Base-by-base conservation (phyloP, 1,140 invertebrate species). In the Drosophila pallidifrons region DNA sequence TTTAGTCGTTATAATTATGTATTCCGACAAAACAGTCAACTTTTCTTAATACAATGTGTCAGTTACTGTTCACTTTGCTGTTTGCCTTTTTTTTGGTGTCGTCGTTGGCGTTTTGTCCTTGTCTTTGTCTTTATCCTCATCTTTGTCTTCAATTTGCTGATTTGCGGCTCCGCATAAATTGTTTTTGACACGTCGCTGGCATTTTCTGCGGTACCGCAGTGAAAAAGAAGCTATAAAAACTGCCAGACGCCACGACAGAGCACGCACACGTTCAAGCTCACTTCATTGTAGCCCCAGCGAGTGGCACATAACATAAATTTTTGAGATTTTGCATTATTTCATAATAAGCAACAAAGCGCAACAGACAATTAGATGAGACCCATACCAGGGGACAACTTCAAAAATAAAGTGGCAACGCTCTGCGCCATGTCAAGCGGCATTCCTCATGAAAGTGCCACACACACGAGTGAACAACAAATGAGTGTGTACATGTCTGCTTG, bases 251-350 rank as follows among this genome's bases (percentile, higher is more conserved):
- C 35, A 38, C 35, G 35, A 2, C 35, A 38, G 8, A 20, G 70
- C 55, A 28, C 10, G 5, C 61, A n/a, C 6, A 10, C 3, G 15
- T 30, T 20, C 3, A 10, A 3, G 28, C 30, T 6, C 13, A 6
- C 46, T n/a, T 10, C 43, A 55, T n/a, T 58, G 43, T 58, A 51
- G 52, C 32, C 45, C 13, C 61, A 20, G 5, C 11, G 38, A 7
- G 41, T 43, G 57, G 28, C 60, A 69, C 68, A 77, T 69, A 73
- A 55, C 72, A 74, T 82, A 65, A 71, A 87, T 87, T 88, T 77
- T 81, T 77, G 77, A 75, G 85, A 74, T 77, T 80, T 70, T 88
- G 65, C 80, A 83, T 87, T 88, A 83, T 87, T 83, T 81, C 59
- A 69, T 81, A 75, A 77, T 79, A 80, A 83, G 77, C 54, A 82